Base-by-base conservation (phyloP, 2,797 vertebrate species). In the Sciaenops ocellatus region DNA sequence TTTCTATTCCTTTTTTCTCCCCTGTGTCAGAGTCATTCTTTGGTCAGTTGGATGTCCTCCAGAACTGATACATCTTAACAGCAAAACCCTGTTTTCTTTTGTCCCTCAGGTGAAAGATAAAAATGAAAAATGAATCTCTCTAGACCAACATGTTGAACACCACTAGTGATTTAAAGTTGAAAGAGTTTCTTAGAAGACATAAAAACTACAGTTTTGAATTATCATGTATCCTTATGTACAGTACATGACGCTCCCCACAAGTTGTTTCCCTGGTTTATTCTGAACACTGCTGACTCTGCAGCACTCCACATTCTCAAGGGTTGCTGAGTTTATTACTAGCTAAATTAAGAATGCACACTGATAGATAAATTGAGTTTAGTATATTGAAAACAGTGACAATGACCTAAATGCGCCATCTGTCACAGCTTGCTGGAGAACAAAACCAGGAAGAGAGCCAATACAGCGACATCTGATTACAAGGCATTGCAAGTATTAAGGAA, bases 401-500 rank as follows among this genome's bases (percentile, higher is more conserved):
- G 79, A 77, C 76, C 76, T 72, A 73, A 75, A 87, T 59, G 68
- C 63, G 68, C 71, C 86, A 86, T 89, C 72, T 89, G 87, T 82
- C 55, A 72, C 52, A 57, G 79, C 34, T 73, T 71, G 9, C 66
- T 20, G n/a, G 50, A 68, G 71, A 85, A 86, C 78, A 87, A 89
- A 89, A 80, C 71, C 47, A 78, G 70, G 73, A 79, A 68, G 47
- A 13, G 4, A 5, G 73, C 82, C 85, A 78, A 64, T n/a, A 68
- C 67, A 71, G 61, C 26, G 47, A 85, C 78, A 72, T 84, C 70
- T 77, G 79, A 91, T 89, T 83, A 88, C 75, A 80, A 86, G 79
- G 76, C 74, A 80, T 48, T 55, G 16, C n/a, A 79, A 88, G 84
- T 83, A 89, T 91, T 84, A 89, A 66, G 59, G 69, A 77, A 89